phyloP scores from a whole-genome alignment of 2,888 invertebrate species.

The Andrena flavipes region DNA sequence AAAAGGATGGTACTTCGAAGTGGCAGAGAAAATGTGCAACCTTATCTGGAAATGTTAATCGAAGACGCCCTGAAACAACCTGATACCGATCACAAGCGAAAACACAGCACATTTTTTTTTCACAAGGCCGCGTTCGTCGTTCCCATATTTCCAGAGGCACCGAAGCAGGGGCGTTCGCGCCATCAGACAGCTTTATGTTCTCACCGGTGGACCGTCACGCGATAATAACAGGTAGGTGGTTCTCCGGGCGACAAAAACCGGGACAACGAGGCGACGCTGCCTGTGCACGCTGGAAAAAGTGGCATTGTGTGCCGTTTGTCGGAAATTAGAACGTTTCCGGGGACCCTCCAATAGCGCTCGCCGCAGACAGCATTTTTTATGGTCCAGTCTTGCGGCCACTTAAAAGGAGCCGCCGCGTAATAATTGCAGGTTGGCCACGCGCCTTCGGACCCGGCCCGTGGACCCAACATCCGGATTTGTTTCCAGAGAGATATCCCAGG shows the following conservation, averaged over 20 bases:
- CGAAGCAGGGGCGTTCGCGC: slow-evolving; percentile 11
- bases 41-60: background rate
- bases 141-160: slow-evolving; percentile 15
- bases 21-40: background rate
- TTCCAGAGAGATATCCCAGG: background rate
- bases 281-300: slow-evolving; percentile 47
- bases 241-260: slow-evolving; percentile 67
- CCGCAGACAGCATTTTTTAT: slow-evolving; percentile 58
- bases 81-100: background rate
- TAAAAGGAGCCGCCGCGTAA: slow-evolving; percentile 51
- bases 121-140: background rate
- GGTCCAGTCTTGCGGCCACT: slow-evolving; percentile 15
- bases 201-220: slow-evolving; percentile 71
- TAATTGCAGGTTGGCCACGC: slow-evolving; percentile 65
- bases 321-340: slow-evolving; percentile 74
- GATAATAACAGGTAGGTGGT: slow-evolving; percentile 75
- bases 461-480: slow-evolving; percentile 4
- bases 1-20: background rate
- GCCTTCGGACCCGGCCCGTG: slow-evolving; percentile 27
- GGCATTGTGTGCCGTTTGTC: slow-evolving; percentile 65
- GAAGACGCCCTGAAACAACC: background rate
- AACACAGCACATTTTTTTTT: background rate
- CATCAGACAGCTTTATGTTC: slow-evolving; percentile 69
- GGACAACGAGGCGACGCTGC: slow-evolving; percentile 50
- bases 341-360: slow-evolving; percentile 41